phyloP scores from a whole-genome alignment of 2,113 vertebrate genomes.

The Tiliqua scincoides region DNA sequence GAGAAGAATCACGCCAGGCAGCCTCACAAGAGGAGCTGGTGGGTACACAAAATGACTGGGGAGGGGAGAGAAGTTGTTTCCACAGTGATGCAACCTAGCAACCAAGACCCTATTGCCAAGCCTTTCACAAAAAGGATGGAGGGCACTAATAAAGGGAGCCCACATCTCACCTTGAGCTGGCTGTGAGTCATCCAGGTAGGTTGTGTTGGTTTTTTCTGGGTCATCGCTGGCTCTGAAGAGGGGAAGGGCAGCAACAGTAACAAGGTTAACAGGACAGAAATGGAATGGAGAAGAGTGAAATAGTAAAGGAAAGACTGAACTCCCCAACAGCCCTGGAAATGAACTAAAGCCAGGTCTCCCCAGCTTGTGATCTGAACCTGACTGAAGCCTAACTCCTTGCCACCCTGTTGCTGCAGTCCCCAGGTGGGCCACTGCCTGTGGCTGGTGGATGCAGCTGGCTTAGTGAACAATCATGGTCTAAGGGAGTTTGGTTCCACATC shows the following conservation, averaged over 20 bases:
- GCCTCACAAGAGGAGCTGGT: neutral
- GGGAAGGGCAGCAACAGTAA: neutral
- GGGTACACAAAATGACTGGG: neutral
- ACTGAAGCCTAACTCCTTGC: too few relatives aligned
- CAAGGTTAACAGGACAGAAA: fast-evolving
- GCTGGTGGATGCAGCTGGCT: too few relatives aligned
- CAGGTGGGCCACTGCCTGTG: too few relatives aligned
- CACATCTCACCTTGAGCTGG: constrained; percentile 87
- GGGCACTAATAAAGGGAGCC: neutral
- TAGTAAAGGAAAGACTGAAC: too few relatives aligned
- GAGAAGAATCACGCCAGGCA: neutral
- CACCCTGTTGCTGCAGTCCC: too few relatives aligned
- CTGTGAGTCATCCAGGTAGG: constrained; percentile 90
- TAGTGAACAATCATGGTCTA: too few relatives aligned
- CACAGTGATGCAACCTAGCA: neutral
- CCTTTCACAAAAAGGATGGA: neutral
- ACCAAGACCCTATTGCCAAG: neutral
- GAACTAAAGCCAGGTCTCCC: too few relatives aligned
- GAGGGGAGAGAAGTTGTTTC: neutral
- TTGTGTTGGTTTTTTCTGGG: constrained; percentile 89
- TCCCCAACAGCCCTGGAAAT: too few relatives aligned
- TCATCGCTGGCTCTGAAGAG: constrained; percentile 86
- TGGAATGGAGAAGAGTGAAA: too few relatives aligned
- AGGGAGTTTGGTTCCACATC: too few relatives aligned
- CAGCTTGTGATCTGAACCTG: too few relatives aligned